Conservation (phyloP, 2,797 vertebrate species). For the Corythornis leucogaster region DNA sequence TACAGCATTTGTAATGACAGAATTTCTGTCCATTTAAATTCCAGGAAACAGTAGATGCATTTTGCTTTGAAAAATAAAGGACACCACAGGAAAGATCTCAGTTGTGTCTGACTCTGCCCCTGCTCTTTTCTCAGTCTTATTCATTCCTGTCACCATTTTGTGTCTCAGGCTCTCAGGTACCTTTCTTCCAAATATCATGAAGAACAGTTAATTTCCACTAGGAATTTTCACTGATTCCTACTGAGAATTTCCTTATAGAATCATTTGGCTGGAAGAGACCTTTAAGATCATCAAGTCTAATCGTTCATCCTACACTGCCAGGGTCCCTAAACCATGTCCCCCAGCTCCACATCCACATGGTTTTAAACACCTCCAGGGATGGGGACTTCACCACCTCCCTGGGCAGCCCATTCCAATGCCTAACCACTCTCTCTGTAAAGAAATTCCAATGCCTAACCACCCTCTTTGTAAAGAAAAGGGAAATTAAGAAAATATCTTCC, state of each 20-base stretch:
- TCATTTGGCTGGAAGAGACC: too few relatives aligned
- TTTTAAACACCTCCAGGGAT: too few relatives aligned
- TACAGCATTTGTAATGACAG: conserved; percentile 4
- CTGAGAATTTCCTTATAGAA: not conserved
- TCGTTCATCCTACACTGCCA: too few relatives aligned
- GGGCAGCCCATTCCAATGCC: too few relatives aligned
- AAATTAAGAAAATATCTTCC: not conserved
- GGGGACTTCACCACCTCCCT: too few relatives aligned
- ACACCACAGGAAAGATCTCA: conserved; percentile 16
- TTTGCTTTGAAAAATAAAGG: conserved; percentile 57
- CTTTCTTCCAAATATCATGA: not conserved
- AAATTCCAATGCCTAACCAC: too few relatives aligned
- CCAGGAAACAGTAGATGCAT: conserved; percentile 44
- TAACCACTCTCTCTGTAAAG: too few relatives aligned
- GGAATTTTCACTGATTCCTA: not conserved
- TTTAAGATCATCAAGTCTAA: too few relatives aligned
- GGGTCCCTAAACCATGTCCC: too few relatives aligned
- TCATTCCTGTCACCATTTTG: not conserved
- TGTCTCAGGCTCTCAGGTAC: not conserved
- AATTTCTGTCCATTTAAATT: conserved; percentile 56
- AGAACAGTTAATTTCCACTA: not conserved
- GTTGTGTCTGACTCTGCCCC: not conserved
- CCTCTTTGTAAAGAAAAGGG: not conserved
- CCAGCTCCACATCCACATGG: too few relatives aligned
- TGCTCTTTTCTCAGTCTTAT: not conserved